These are phyloP conservation scores for Callospermophilus lateralis DNA, from an alignment of 2,113 vertebrate genomes.

Conservation along the genomic window DNA sequence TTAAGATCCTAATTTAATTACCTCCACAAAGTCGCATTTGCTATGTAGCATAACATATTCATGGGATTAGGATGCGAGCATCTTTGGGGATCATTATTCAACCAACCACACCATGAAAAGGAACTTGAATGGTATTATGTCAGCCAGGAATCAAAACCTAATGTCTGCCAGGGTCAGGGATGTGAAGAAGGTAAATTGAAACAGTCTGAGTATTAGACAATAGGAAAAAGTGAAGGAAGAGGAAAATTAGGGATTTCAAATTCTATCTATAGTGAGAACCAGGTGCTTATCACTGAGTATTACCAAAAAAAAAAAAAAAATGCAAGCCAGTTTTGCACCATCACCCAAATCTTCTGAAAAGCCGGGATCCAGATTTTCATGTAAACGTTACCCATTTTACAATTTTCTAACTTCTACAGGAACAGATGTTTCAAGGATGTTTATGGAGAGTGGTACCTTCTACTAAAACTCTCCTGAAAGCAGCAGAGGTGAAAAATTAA, in stretches of 20 bases:
- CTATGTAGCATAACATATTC: not conserved
- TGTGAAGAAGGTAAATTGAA: not conserved
- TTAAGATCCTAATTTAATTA: not conserved
- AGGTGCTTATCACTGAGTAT: not conserved
- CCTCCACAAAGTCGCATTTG: not conserved
- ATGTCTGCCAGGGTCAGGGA: not conserved
- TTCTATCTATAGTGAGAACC: not conserved
- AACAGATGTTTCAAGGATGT: not conserved
- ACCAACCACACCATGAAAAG: not conserved
- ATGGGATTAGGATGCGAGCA: not conserved
- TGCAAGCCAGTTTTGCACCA: not conserved
- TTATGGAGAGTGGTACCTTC: not conserved
- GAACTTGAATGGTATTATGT: not conserved
- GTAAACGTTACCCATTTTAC: not conserved
- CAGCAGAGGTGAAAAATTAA: not conserved
- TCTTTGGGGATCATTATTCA: not conserved
- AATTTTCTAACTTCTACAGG: not conserved
- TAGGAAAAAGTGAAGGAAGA: not conserved
- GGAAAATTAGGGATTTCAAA: not conserved
- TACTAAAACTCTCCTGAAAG: not conserved
- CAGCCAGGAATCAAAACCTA: not conserved
- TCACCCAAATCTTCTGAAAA: not conserved
- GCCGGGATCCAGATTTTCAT: not conserved
- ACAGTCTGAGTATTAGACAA: not conserved
- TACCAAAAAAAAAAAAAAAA: conserved; percentile 21